Percentiles rank a stretch among this genome's conserved stretches.
Conservation (phyloP, 2,888 invertebrate species). For the Lacanobia oleracea region DNA sequence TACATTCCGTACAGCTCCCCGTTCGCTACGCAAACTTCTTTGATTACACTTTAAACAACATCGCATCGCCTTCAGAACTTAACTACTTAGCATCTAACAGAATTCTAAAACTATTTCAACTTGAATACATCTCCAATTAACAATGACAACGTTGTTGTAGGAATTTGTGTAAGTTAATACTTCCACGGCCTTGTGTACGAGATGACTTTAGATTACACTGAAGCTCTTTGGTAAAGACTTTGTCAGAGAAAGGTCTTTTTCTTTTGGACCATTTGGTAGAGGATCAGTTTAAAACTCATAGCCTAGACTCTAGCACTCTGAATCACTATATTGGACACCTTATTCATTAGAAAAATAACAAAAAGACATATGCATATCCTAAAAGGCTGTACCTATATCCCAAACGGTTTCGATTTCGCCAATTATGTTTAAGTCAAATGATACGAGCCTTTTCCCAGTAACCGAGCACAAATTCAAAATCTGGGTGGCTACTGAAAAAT, state of each 20-base stretch:
- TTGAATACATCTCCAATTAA: conserved; percentile 56
- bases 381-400: too few relatives aligned
- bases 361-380: too few relatives aligned
- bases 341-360: too few relatives aligned
- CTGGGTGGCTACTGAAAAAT: too few relatives aligned
- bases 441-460: too few relatives aligned
- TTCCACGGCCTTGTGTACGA: conserved; percentile 17
- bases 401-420: too few relatives aligned
- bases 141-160: conserved; percentile 55
- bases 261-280: not conserved
- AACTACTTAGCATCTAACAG: conserved; percentile 52
- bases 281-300: not conserved
- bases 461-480: too few relatives aligned
- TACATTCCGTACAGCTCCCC: conserved; percentile 36
- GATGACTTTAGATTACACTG: conserved; percentile 6
- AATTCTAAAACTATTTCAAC: conserved; percentile 58
- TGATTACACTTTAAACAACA: conserved; percentile 60
- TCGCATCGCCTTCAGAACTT: conserved; percentile 46
- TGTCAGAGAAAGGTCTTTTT: not conserved
- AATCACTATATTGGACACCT: too few relatives aligned
- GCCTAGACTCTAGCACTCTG: not conserved
- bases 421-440: too few relatives aligned
- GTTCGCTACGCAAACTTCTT: conserved; percentile 44
- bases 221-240: conserved; percentile 2
- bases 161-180: conserved; percentile 43